phyloP scores from a whole-genome alignment of 2,113 vertebrate genomes.

The Chauna torquata region DNA sequence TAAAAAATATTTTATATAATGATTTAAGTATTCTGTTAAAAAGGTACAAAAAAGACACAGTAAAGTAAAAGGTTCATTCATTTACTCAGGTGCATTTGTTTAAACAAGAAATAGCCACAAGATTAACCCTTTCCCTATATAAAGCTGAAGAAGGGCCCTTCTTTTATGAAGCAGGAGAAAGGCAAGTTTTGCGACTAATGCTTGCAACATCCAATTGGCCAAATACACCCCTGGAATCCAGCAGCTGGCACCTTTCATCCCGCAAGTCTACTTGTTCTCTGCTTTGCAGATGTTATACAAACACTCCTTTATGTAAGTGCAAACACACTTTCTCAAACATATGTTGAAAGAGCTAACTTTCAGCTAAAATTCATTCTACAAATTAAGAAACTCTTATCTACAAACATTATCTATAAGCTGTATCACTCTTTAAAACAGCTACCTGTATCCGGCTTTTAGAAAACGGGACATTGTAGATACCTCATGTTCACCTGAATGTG shows the following conservation, averaged over 20 bases:
- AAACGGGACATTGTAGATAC: not conserved
- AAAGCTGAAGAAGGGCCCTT: not conserved
- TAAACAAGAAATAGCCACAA: constrained; percentile 30
- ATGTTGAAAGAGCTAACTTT: not conserved
- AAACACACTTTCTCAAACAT: not conserved
- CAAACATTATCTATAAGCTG: not conserved
- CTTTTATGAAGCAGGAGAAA: not conserved
- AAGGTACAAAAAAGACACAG: constrained; percentile 39
- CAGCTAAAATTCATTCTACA: not conserved
- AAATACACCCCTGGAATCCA: not conserved
- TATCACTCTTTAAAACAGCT: not conserved
- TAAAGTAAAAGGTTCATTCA: constrained; percentile 44
- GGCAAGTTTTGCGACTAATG: not conserved
- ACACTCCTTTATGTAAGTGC: not conserved
- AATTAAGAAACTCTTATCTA: not conserved
- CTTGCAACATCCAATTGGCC: not conserved
- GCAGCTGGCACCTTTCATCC: not conserved
- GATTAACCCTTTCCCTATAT: constrained; percentile 42
- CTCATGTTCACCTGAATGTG: not conserved
- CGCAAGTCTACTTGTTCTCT: not conserved
- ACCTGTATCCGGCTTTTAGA: not conserved
- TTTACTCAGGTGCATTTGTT: constrained; percentile 63
- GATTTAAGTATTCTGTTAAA: constrained; percentile 63
- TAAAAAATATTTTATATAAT: constrained; percentile 59
- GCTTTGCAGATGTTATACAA: constrained; percentile 11